Evolutionary conservation across 2,888 invertebrate genomes (phyloP).

Genomic region (Vesta saturnalis): DNA sequence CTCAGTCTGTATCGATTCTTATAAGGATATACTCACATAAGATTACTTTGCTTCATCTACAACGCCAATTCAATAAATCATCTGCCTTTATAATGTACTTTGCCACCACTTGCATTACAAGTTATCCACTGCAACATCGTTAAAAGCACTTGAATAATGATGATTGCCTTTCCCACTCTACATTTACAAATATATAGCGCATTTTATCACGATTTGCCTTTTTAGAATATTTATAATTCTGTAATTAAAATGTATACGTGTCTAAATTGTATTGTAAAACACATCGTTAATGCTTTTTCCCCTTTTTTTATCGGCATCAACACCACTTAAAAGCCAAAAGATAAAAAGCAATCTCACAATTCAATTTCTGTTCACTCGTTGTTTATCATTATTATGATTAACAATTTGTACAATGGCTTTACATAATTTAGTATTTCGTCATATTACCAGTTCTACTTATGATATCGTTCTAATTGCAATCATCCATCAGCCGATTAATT

Average conservation of each 20-base stretch:
- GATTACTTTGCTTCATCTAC: constrained; percentile 33
- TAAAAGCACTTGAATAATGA: constrained; percentile 28
- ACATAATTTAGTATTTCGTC: no score
- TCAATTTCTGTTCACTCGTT: no score
- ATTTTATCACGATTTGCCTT: not conserved
- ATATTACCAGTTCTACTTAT: no score
- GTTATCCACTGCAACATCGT: constrained; percentile 26
- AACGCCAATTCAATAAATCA: constrained; percentile 33
- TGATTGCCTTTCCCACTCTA: constrained; percentile 25
- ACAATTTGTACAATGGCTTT: no score
- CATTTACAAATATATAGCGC: constrained; percentile 8
- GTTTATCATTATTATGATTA: no score
- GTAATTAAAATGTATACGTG: not conserved
- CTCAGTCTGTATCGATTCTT: constrained; percentile 33
- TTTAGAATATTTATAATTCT: not conserved
- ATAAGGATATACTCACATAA: constrained; percentile 18
- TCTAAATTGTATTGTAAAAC: not conserved
- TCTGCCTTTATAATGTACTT: constrained; percentile 30
- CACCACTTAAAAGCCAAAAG: not conserved
- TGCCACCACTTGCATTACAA: constrained; percentile 28
- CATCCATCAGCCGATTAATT: no score
- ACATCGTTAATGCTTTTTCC: not conserved
- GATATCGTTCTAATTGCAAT: no score
- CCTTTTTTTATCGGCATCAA: not conserved
- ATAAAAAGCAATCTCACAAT: no score